Base-by-base conservation (phyloP, 1,140 invertebrate genomes). In the Proctacanthus coquilletti region DNA sequence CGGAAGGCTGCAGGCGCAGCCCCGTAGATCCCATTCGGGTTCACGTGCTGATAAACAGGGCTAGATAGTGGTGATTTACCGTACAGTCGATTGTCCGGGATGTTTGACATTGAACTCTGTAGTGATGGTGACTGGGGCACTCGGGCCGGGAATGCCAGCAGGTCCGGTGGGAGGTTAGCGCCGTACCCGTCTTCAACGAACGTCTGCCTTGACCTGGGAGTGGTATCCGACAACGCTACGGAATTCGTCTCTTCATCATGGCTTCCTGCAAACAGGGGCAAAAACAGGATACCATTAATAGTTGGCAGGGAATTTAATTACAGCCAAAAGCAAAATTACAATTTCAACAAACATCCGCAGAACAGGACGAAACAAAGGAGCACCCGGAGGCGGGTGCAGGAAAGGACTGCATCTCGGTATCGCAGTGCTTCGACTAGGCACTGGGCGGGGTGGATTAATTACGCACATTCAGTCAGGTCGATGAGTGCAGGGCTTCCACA, bases 131-230 rank as follows among this genome's bases (percentile, higher is more conserved):
- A 73, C 46, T 77, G 75, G 33, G 55, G 55, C 21, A 63, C 62
- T 43, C 77, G 56, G 29, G 72, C 60, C 38, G 82, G 80, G 46
- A 86, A 83, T 0, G 85, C 77, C 27, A 91, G 60, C 19, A 89
- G 61, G 46, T 88, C 84, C 1, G 84, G 84, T 18, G 83, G 84
- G 33, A 60, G 15, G 20, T 49, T 52, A 8, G 51, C 53, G 11
- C 50, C 54, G 29, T 56, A 56, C 9, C 50, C 50, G 34, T 60
- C 57, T 25, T 60, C 57, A 33, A 57, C 47, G 18, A 53, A 59
- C 29, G 54, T 57, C 39, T 57, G 48, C 0, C 57, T 45, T 2
- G 54, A 52, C 2, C 56, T 42, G 8, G 56, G 53, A 21, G 49
- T 54, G 5, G 51, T 54, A 21, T 60, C 57, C 38, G 57, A 60